A percentile compares a stretch with the other conserved stretches of the same genome.
These are phyloP conservation scores for Dendroctonus ponderosae DNA, from an alignment of 1,140 invertebrate genomes.

Conservation along the genomic window DNA sequence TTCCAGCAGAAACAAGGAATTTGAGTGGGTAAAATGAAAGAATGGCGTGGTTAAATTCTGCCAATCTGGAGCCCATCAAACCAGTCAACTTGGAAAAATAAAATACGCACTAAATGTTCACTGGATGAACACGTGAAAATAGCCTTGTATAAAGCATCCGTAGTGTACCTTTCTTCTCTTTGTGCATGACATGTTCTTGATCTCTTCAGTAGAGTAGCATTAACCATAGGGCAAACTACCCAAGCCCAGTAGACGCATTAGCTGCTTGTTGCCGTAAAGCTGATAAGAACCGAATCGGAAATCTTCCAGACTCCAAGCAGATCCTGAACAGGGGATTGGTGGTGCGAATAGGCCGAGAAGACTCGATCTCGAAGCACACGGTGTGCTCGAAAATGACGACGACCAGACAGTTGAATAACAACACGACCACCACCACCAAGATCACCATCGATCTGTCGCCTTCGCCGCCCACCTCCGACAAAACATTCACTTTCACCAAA, in stretches of 20 bases:
- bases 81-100: too few relatives aligned
- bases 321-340: constrained; percentile 50
- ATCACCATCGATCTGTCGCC: constrained; percentile 53
- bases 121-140: too few relatives aligned
- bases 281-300: constrained; percentile 2
- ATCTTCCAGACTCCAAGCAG: constrained; percentile 44
- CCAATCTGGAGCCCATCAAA: too few relatives aligned
- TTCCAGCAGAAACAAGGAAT: too few relatives aligned
- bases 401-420: constrained; percentile 38
- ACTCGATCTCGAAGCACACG: constrained; percentile 43
- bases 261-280: not conserved
- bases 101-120: too few relatives aligned
- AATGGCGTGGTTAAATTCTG: too few relatives aligned
- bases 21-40: too few relatives aligned
- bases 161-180: constrained; percentile 26
- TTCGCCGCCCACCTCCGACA: constrained; percentile 39
- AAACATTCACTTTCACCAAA: constrained; percentile 35
- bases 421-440: constrained; percentile 49
- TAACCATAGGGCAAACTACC: too few relatives aligned
- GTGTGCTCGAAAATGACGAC: constrained; percentile 47
- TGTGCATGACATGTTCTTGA: constrained; percentile 16
- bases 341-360: constrained; percentile 46
- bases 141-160: not conserved
- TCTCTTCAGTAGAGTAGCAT: constrained; percentile 17
- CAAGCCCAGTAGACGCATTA: not conserved